Evolutionary conservation across 1,140 invertebrate genomes (phyloP).

Genomic region (Aphis craccivora): DNA sequence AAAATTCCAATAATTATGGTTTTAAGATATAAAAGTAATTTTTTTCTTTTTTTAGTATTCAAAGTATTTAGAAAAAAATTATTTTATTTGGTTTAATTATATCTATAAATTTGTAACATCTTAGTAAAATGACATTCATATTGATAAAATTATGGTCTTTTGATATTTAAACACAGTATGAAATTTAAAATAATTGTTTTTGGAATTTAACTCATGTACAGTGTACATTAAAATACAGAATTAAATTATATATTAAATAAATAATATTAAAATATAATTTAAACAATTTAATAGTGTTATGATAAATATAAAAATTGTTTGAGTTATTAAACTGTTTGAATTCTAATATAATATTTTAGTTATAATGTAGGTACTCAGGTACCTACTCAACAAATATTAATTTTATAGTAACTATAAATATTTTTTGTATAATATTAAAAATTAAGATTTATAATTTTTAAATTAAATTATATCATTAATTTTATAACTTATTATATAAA

Average conservation of each 20-base stretch:
- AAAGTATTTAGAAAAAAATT: neutral
- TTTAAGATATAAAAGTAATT: neutral
- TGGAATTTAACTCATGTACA: too few relatives aligned
- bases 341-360: too few relatives aligned
- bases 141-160: neutral
- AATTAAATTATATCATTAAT: neutral
- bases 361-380: too few relatives aligned
- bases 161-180: neutral
- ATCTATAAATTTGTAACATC: neutral
- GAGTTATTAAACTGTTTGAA: too few relatives aligned
- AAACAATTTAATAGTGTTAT: too few relatives aligned
- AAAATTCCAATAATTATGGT: conserved; percentile 5
- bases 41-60: neutral
- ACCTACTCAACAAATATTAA: too few relatives aligned
- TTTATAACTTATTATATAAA: neutral
- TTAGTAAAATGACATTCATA: neutral
- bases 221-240: too few relatives aligned
- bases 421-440: neutral
- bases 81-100: neutral
- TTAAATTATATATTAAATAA: too few relatives aligned
- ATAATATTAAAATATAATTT: too few relatives aligned
- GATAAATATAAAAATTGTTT: too few relatives aligned
- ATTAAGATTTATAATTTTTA: neutral
- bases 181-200: neutral
- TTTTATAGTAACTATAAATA: neutral